Conservation (phyloP, 2,888 invertebrate genomes). For the Colletes collaris region DNA sequence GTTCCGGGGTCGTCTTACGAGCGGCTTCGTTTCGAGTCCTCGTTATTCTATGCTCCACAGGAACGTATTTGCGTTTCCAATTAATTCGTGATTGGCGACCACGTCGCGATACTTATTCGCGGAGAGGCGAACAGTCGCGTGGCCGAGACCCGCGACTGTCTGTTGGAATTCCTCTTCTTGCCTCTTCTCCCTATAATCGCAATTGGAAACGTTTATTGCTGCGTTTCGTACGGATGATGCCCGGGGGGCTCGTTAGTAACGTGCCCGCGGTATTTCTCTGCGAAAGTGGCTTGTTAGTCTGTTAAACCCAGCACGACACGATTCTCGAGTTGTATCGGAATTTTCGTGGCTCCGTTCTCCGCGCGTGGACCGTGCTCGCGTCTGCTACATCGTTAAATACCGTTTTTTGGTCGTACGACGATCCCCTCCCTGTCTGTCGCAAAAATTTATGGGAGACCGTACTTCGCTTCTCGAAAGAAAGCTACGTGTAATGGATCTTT, state of each 20-base stretch:
- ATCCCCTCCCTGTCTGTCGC: neutral
- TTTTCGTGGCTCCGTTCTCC: neutral
- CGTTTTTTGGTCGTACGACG: neutral
- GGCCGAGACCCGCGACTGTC: constrained; percentile 4
- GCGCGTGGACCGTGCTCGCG: no score
- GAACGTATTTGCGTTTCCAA: constrained; percentile 36
- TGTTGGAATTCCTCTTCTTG: constrained; percentile 24
- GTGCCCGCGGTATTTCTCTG: constrained; percentile 53
- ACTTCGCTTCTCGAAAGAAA: no score
- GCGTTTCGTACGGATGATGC: constrained; percentile 51
- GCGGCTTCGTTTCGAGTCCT: neutral
- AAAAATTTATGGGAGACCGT: no score
- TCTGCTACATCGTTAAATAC: no score
- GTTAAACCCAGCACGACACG: constrained; percentile 47
- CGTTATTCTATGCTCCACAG: constrained; percentile 8
- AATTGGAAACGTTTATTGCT: constrained; percentile 67
- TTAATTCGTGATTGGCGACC: constrained; percentile 35
- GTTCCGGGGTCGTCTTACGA: neutral
- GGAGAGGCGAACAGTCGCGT: neutral
- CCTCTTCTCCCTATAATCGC: constrained; percentile 50
- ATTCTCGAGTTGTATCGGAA: constrained; percentile 37
- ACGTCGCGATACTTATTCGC: constrained; percentile 21
- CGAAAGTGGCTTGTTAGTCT: constrained; percentile 61
- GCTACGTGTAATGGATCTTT: neutral
- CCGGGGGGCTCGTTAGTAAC: constrained; percentile 62